phyloP scores from a whole-genome alignment of 1,140 invertebrate genomes.

The Atta colombica region DNA sequence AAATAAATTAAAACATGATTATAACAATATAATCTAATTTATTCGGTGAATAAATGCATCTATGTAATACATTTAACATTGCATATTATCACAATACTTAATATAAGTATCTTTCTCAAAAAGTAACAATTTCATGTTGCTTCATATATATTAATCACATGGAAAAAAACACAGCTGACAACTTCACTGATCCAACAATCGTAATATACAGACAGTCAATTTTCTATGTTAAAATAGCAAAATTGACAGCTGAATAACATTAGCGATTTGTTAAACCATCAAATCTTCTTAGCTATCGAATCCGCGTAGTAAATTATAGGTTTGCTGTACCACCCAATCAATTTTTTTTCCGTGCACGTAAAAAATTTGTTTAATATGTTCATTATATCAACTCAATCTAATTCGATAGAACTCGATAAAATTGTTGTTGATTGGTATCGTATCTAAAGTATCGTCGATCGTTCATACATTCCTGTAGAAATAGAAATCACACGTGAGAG shows the following conservation, averaged over 20 bases:
- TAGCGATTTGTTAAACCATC: too few relatives aligned
- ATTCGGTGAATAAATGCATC: neutral
- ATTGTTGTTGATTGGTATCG: neutral
- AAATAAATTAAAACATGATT: neutral
- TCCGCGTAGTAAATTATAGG: too few relatives aligned
- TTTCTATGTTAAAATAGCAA: too few relatives aligned
- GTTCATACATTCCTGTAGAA: neutral
- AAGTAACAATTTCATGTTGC: neutral
- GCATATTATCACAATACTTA: neutral
- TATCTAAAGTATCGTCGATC: neutral
- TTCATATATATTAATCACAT: neutral
- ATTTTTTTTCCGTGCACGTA: too few relatives aligned
- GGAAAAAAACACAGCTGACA: neutral
- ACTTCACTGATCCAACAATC: too few relatives aligned
- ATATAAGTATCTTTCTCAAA: neutral
- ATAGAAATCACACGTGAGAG: conserved; percentile 20
- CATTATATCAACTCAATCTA: neutral
- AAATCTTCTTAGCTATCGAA: too few relatives aligned
- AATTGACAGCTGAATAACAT: too few relatives aligned
- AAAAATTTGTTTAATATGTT: neutral
- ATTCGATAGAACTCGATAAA: neutral
- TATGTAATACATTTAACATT: neutral
- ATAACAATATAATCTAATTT: neutral
- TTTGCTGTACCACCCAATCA: too few relatives aligned
- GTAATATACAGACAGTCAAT: too few relatives aligned